Evolutionary conservation across 2,888 invertebrate species (phyloP), one percentile per base, ranked within the genome.

Genomic region (Sinopyrophorus schimmeli): DNA sequence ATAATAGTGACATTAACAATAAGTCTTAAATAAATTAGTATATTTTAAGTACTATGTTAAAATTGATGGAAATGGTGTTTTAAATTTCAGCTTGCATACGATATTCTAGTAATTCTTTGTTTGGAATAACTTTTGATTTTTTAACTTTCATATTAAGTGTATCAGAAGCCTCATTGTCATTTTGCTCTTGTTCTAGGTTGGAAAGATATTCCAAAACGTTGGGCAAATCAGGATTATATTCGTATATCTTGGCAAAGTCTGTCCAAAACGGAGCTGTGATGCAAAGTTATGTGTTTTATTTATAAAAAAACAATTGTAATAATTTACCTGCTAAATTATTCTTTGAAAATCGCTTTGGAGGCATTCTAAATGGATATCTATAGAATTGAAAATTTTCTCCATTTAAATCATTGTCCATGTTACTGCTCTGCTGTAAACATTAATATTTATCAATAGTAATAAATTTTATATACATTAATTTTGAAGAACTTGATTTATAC

Each of bases 201-300:
- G 44, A 47, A 18, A 65, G 35, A 35, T 57, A 56, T 14, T 57
- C 46, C 28, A 66, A 46, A 9, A 59, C 47, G 39, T 64, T 61
- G 3, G 69, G 69, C 21, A 62, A 37, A 41, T 73, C 70, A 3
- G 71, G 71, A 30, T 72, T 61, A 50, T 67, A 69, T 48, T 71
- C 71, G 44, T 67, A 69, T 39, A 63, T 54, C 7, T 70, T 67
- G 5, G 70, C 68, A 21, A 72, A 59, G 35, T 72, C 69, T 1
- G 64, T 59, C 71, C 71, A 71, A 15, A 59, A 55, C 1, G 67
- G 63, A 59, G 62, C 70, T 69, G 42, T 4, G 6, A 20, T 20
- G 6, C 6, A 20, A 20, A 20, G 20, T 6, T 20, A 20, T 6
- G 6, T 20, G 4, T 20, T 20, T 20, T 6, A 5, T 6, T 6